Evolutionary conservation across 35 echinoderm and acorn worm genomes (phyloP).

Genomic region (Apostichopus japonicus): DNA sequence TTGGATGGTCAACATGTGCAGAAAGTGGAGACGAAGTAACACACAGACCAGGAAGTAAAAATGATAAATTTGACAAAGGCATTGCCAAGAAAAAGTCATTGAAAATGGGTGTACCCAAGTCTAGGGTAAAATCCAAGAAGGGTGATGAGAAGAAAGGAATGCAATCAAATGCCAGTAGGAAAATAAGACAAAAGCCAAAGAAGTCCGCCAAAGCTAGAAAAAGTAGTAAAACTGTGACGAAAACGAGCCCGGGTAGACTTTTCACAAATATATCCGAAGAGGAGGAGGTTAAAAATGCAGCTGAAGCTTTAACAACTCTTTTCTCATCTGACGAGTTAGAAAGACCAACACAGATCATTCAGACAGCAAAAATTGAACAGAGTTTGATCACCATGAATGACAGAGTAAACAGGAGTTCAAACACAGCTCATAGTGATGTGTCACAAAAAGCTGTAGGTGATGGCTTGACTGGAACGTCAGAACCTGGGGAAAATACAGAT

Average conservation of each 20-base stretch:
- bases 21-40: neutral
- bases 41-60: too few relatives aligned
- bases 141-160: neutral
- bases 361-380: neutral
- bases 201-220: neutral
- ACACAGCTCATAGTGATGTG: neutral
- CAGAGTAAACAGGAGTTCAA: neutral
- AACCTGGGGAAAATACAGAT: neutral
- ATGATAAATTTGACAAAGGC: neutral
- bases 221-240: neutral
- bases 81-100: neutral
- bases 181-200: neutral
- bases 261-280: neutral
- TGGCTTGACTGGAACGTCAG: neutral
- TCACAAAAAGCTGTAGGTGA: neutral
- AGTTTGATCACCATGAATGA: neutral
- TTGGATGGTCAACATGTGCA: neutral
- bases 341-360: neutral
- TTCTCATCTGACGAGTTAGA: slow-evolving; percentile 27
- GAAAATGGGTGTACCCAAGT: neutral
- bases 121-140: neutral
- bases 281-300: slow-evolving; percentile 22
- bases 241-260: neutral
- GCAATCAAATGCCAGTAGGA: too few relatives aligned
- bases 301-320: slow-evolving; percentile 17